A percentile compares a stretch with the other conserved stretches of the same genome.
These are phyloP conservation scores for Buteo buteo DNA, from an alignment of 2,113 vertebrate species.

Conservation along the genomic window DNA sequence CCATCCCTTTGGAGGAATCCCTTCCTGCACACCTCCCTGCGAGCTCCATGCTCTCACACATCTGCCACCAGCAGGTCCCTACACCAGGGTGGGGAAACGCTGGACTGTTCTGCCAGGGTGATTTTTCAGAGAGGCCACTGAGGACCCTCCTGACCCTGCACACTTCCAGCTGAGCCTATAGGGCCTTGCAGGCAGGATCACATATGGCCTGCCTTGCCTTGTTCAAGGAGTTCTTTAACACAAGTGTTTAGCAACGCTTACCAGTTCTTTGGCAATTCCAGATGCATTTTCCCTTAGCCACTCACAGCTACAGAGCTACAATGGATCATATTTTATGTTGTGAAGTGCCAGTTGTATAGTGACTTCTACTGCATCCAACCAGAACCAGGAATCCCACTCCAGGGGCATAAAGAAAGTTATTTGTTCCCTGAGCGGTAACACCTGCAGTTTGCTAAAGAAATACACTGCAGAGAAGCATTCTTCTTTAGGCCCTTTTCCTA, in stretches of 20 bases:
- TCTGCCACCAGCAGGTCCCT: neutral
- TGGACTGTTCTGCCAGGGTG: neutral
- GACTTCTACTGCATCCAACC: neutral
- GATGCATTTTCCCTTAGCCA: neutral
- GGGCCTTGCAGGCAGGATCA: neutral
- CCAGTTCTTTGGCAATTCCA: neutral
- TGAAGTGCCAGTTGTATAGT: neutral
- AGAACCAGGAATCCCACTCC: neutral
- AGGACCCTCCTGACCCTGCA: neutral
- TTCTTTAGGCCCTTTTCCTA: neutral
- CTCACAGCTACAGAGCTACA: neutral
- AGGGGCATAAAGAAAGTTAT: neutral
- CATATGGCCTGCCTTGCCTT: neutral
- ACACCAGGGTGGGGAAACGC: fast-evolving
- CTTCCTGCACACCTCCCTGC: neutral
- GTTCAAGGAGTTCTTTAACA: neutral
- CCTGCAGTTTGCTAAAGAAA: neutral
- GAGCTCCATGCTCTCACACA: neutral
- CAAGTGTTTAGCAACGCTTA: neutral
- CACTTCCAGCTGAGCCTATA: neutral
- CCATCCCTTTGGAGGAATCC: neutral
- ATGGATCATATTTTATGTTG: neutral
- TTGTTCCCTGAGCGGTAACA: neutral
- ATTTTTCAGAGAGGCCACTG: neutral
- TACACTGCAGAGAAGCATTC: neutral